A percentile compares a stretch with the other conserved stretches of the same genome.
These are phyloP conservation scores for Bombus haemorrhoidalis DNA, from an alignment of 1,140 invertebrate species.

Conservation along the genomic window DNA sequence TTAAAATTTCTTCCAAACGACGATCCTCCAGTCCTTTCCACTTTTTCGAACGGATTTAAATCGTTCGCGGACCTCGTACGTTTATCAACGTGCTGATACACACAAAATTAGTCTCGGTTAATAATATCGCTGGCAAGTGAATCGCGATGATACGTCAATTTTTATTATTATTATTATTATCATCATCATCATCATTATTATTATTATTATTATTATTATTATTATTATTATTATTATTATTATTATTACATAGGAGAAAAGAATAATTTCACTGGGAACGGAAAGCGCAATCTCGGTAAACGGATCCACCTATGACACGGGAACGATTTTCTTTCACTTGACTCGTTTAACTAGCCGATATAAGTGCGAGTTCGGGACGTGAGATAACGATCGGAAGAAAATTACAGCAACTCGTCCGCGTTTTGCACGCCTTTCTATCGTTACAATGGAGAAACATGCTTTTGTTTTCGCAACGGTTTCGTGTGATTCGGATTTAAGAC, in stretches of 20 bases:
- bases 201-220: too few relatives aligned
- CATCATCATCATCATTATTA: too few relatives aligned
- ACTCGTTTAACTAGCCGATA: conserved; percentile 22
- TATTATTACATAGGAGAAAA: not conserved
- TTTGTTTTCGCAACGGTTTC: too few relatives aligned
- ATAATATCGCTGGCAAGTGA: not conserved
- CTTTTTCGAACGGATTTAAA: not conserved
- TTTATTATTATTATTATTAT: too few relatives aligned
- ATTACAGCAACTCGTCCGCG: not conserved
- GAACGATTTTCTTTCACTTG: not conserved
- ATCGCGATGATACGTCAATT: not conserved
- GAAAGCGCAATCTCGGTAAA: conserved; percentile 25
- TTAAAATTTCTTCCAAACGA: not conserved
- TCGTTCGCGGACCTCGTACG: not conserved
- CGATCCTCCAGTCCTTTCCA: too few relatives aligned
- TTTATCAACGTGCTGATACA: not conserved
- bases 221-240: too few relatives aligned
- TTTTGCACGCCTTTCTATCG: too few relatives aligned
- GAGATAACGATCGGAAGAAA: conserved; percentile 7
- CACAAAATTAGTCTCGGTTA: not conserved
- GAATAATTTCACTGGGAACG: conserved; percentile 2
- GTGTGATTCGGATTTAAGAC: too few relatives aligned
- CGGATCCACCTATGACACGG: conserved; percentile 42
- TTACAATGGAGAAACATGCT: too few relatives aligned
- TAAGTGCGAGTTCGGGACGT: not conserved